phyloP scores from a whole-genome alignment of 30 jellyfish, hydroid and myxozoan species.

The Aurelia aurita region DNA sequence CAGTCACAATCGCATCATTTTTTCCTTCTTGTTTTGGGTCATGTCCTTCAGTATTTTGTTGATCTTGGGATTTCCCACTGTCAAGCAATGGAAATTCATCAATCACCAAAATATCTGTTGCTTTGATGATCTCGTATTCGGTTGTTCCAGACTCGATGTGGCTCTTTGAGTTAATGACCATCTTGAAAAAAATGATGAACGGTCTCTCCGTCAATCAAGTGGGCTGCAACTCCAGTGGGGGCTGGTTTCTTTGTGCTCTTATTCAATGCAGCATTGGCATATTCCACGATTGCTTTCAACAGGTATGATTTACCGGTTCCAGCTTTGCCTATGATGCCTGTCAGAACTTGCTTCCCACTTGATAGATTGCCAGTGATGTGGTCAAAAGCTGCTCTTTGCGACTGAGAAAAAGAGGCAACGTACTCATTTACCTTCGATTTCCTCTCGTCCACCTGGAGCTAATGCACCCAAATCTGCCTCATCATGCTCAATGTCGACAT shows the following conservation, averaged over 20 bases:
- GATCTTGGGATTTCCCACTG: background rate
- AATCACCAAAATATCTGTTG: slow-evolving; percentile 3
- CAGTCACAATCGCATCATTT: slow-evolving; percentile 6
- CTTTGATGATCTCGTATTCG: background rate
- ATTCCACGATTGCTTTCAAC: too few species aligned
- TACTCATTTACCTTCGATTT: background rate
- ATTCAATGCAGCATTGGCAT: background rate
- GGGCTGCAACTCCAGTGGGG: slow-evolving; percentile 18
- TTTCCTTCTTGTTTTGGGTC: background rate
- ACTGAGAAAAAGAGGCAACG: background rate
- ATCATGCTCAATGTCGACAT: background rate
- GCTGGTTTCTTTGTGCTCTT: background rate
- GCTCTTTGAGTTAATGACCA: background rate
- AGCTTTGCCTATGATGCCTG: too few species aligned
- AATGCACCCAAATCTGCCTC: slow-evolving; percentile 5
- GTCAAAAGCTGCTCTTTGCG: background rate
- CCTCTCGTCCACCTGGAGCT: background rate
- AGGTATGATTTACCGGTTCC: too few species aligned
- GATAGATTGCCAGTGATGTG: background rate
- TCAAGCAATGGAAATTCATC: slow-evolving; percentile 25
- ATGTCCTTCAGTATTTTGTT: slow-evolving; percentile 5
- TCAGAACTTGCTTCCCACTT: too few species aligned
- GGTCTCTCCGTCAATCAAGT: slow-evolving; percentile 11
- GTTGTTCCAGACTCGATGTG: slow-evolving; percentile 13
- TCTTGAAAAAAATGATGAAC: slow-evolving; percentile 16